phyloP scores from a whole-genome alignment of 2,113 vertebrate genomes.

The Corynorhinus townsendii region DNA sequence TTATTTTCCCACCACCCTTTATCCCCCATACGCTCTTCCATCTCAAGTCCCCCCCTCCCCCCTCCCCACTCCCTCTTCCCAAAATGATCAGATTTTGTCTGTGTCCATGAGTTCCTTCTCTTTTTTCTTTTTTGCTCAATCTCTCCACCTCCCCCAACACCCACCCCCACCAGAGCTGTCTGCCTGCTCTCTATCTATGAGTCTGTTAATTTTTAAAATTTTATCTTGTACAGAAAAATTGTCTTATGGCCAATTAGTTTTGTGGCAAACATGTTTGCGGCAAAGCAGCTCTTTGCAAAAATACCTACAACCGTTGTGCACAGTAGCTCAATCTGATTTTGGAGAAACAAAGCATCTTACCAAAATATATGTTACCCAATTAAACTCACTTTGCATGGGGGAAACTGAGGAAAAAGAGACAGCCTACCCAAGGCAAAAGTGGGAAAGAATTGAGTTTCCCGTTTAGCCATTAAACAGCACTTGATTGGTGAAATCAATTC shows the following conservation, averaged over 20 bases:
- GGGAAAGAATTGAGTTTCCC: neutral
- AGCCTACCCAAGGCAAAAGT: neutral
- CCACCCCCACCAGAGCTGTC: neutral
- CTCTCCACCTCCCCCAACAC: neutral
- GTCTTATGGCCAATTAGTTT: neutral
- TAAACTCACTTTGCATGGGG: neutral
- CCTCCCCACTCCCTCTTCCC: too few species aligned
- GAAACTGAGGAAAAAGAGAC: neutral
- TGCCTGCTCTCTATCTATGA: neutral
- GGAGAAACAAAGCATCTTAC: neutral
- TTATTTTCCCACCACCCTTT: neutral
- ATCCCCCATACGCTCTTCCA: neutral
- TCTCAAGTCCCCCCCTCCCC: neutral
- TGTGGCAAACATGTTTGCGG: neutral
- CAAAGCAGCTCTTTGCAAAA: neutral
- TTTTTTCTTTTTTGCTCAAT: neutral
- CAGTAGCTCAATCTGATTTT: neutral
- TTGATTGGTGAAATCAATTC: conserved; percentile 11
- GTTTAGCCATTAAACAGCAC: neutral
- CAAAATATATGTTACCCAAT: neutral
- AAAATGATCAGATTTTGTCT: neutral
- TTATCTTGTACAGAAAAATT: neutral
- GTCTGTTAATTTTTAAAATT: neutral
- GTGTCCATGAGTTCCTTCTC: neutral
- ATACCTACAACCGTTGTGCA: neutral